Evolutionary conservation across 2,888 invertebrate genomes (phyloP), one percentile per base, ranked within the genome.

Genomic region (Lissonota sp.): DNA sequence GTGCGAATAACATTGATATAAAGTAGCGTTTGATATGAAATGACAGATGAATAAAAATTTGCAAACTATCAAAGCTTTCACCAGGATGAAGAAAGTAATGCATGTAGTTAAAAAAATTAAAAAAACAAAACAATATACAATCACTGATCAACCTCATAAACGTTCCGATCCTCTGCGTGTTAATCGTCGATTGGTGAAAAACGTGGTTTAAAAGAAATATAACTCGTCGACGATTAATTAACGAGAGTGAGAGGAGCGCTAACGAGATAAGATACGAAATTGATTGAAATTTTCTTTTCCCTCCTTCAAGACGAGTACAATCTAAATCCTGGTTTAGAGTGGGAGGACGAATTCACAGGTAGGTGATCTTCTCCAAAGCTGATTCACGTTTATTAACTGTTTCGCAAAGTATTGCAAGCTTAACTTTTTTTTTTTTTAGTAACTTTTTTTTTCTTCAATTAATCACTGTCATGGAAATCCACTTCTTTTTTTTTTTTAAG

Each of bases 281-380:
- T 93, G 93, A 93, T 92, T 93, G 93, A 93, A 90, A 91, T 92
- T 93, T 93, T 93, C 93, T 93, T 93, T 93, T 93, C 93, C 93
- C 93, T 93, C 93, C 96, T 96, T 97, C 96, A 97, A 98, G 98
- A 98, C 96, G 98, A 98, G 96, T 98, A 98, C 97, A 98, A 98
- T 98, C 97, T 98, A 96, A 98, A 98, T 96, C 98, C 98, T 96
- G 97, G 97, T 97, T 98, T 98, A 98, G 98, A 98, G 95, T 98
- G 98, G 98, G 98, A 98, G 96, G 98, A 98, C 97, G 98, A 98
- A 95, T 98, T 98, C 95, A 97, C 98, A 98, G 98, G 98, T 98
- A 98, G 97, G 98, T 97, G 95, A 91, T 90, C 87, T 89, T 90
- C 89, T 90, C 89, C 88, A 87, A 87, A 88, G 88, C 86, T 85